phyloP scores from a whole-genome alignment of 1,140 invertebrate species.

The Saccostrea cuccullata region DNA sequence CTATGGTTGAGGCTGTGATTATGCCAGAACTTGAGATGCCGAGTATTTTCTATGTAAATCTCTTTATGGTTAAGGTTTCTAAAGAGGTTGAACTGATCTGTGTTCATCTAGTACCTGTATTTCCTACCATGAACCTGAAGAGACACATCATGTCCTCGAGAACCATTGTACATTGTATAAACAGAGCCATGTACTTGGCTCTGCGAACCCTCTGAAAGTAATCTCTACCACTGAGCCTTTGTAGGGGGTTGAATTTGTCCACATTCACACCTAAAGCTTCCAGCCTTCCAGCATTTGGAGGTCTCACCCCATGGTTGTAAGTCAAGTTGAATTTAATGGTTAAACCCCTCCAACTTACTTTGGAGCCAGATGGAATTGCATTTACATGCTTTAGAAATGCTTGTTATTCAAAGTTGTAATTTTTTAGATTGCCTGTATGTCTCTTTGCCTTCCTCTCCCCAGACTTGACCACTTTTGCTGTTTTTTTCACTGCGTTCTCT shows the following conservation, averaged over 20 bases:
- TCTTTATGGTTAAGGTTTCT: not conserved
- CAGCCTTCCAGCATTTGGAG: too few relatives aligned
- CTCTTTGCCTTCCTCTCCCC: not conserved
- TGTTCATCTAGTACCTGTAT: not conserved
- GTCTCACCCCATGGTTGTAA: too few relatives aligned
- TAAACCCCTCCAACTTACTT: not conserved
- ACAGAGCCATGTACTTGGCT: too few relatives aligned
- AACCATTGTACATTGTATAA: too few relatives aligned
- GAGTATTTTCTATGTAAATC: not conserved
- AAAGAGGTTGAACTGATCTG: not conserved
- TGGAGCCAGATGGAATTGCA: not conserved
- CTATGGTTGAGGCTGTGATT: not conserved
- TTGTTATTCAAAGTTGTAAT: not conserved
- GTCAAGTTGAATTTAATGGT: too few relatives aligned
- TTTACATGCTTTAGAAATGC: not conserved
- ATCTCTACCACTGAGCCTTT: too few relatives aligned
- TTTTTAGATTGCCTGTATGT: not conserved
- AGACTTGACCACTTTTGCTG: not conserved
- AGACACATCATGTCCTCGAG: too few relatives aligned
- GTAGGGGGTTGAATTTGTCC: too few relatives aligned
- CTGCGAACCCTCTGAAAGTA: too few relatives aligned
- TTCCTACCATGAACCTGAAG: not conserved
- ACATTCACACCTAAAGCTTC: too few relatives aligned
- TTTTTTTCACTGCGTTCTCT: not conserved
- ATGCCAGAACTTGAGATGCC: conserved; percentile 30